Evolutionary conservation across 2,797 vertebrate genomes (phyloP), one percentile per base, ranked within the genome.

Genomic region (Malurus leucopterus): DNA sequence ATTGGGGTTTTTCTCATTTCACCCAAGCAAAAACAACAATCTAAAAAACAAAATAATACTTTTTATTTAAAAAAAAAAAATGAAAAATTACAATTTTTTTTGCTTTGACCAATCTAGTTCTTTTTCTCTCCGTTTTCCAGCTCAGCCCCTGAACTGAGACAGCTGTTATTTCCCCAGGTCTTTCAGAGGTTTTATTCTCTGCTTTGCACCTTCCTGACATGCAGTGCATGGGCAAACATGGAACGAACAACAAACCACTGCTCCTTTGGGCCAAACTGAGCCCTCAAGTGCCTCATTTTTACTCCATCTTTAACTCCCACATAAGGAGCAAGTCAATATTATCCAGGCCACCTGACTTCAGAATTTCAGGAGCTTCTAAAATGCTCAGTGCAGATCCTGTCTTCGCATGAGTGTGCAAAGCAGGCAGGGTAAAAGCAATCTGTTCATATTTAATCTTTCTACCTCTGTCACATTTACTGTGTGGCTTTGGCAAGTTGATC

Each of bases 361-460:
- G n/a, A 43, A 62, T 65, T 85, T 59, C 54, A 83, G 77, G 40
- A 58, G 32, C 29, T 58, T 24, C 53, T 71, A 11, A 79, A 89
- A 49, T 0, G 1, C 38, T 77, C 41, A 1, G 0, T 6, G 27
- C 44, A 53, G 72, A 26, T 36, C 26, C 5, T 15, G 13, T 21
- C 30, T 72, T 74, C 0, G 1, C 9, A 3, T 1, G 6, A 50
- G 8, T 2, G 13, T 1, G 0, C 23, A 44, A 77, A 65, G 59
- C 21, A 40, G 72, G 69, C 49, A 69, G 43, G 8, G 26, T 22
- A 67, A 50, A 30, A 55, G 44, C 40, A 86, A 76, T 80, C 69
- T 77, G 26, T 58, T 90, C 54, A 6, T 40, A 30, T 62, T 85
- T 79, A n/a, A 59, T 79, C 58, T 79, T 88, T 47, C 54, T 57